Evolutionary conservation across 1,140 invertebrate species (phyloP).

Genomic region (Sarcophaga peregrina): DNA sequence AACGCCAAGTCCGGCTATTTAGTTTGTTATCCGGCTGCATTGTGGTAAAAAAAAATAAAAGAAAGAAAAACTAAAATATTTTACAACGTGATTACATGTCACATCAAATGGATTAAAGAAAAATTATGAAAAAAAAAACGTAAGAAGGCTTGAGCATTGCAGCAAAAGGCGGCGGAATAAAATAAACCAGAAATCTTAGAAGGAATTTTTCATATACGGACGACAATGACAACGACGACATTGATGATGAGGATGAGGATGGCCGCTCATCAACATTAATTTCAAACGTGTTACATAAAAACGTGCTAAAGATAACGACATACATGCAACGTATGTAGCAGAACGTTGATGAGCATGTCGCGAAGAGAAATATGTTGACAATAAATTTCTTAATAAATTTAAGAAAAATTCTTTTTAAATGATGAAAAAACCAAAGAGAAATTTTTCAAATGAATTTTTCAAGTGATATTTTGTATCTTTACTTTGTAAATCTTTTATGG

Average conservation of each 20-base stretch:
- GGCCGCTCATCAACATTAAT: neutral
- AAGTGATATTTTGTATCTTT: no score
- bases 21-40: no score
- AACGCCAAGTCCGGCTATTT: neutral
- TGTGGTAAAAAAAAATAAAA: no score
- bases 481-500: no score
- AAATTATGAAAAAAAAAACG: neutral
- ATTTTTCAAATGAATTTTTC: no score
- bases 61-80: conserved; percentile 20
- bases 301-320: conserved; percentile 12
- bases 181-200: neutral
- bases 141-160: no score
- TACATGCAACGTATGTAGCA: neutral
- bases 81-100: conserved; percentile 41
- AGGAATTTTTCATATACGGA: neutral
- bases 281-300: conserved; percentile 17
- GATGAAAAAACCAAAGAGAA: no score
- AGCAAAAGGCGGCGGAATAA: no score
- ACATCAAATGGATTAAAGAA: conserved; percentile 32
- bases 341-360: no score
- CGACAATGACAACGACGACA: no score
- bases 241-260: no score
- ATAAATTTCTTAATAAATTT: conserved; percentile 20
- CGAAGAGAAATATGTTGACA: neutral
- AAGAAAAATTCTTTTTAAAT: neutral